Evolutionary conservation across 2,888 invertebrate genomes (phyloP).

Genomic region (Lamproptera curius): DNA sequence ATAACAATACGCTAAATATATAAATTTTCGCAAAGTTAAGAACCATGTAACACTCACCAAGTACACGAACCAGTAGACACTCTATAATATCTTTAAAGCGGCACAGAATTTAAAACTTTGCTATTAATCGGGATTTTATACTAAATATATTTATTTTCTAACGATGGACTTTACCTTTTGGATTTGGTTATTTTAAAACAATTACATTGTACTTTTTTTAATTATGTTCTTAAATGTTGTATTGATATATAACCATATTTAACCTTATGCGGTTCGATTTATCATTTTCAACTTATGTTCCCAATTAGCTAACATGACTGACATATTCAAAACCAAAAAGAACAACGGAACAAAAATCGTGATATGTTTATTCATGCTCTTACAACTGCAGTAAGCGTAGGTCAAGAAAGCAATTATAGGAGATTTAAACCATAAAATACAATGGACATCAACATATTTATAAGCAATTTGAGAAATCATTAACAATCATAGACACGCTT

Average conservation of each 20-base stretch:
- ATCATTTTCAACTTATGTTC: conserved; percentile 49
- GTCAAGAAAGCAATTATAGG: conserved; percentile 13
- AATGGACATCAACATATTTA: background rate
- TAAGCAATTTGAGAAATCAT: background rate
- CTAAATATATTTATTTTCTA: background rate
- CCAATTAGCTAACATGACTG: conserved; percentile 49
- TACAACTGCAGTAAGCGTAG: conserved; percentile 6
- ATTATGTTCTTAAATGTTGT: too few species aligned
- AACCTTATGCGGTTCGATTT: background rate
- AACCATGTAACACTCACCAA: too few species aligned
- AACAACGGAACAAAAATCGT: conserved; percentile 31
- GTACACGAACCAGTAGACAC: too few species aligned
- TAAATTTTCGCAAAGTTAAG: too few species aligned
- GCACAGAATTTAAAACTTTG: too few species aligned
- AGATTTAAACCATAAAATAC: conserved; percentile 1
- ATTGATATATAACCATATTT: background rate
- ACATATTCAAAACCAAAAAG: conserved; percentile 31
- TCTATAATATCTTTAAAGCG: too few species aligned
- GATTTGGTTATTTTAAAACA: background rate
- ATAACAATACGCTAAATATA: too few species aligned
- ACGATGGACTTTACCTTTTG: background rate
- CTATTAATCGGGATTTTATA: too few species aligned
- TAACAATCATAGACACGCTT: background rate
- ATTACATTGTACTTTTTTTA: background rate
- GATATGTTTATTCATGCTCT: conserved; percentile 6